A percentile compares a stretch with the other conserved stretches of the same genome.
These are phyloP conservation scores for Bimastos eiseni DNA, from an alignment of 2,888 invertebrate genomes.

Conservation along the genomic window DNA sequence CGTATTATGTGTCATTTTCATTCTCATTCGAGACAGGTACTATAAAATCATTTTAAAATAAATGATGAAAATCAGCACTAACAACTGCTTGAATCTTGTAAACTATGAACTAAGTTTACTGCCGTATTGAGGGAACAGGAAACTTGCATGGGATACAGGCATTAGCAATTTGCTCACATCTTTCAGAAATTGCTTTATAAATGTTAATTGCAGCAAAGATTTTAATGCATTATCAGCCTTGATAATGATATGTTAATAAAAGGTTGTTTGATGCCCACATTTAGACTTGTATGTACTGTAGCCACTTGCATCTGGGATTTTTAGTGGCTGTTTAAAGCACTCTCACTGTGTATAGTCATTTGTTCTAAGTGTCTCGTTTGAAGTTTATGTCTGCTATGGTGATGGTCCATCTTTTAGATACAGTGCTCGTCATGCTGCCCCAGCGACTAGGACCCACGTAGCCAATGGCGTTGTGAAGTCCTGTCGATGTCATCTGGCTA, in stretches of 20 bases:
- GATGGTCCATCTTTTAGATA: neutral
- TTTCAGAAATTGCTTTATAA: no score
- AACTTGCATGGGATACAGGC: no score
- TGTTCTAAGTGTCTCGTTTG: neutral
- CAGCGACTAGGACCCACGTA: neutral
- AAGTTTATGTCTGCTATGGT: neutral
- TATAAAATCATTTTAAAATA: neutral
- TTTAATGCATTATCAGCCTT: no score
- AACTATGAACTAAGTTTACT: no score
- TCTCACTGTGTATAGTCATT: neutral
- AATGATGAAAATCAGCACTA: no score
- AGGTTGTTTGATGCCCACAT: neutral
- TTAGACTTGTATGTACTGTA: neutral
- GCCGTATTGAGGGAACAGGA: no score
- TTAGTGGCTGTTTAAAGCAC: neutral
- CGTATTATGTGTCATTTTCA: conserved; percentile 28
- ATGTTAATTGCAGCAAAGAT: no score
- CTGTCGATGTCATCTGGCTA: neutral
- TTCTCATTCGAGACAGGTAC: conserved; percentile 27
- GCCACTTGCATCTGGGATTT: neutral
- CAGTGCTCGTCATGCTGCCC: conserved; percentile 8
- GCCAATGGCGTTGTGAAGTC: neutral
- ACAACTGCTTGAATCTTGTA: no score
- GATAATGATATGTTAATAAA: neutral
- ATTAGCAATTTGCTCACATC: no score